Percentiles rank a stretch among this genome's conserved stretches.
Conservation (phyloP, 1,140 invertebrate species). For the Callitettix versicolor region DNA sequence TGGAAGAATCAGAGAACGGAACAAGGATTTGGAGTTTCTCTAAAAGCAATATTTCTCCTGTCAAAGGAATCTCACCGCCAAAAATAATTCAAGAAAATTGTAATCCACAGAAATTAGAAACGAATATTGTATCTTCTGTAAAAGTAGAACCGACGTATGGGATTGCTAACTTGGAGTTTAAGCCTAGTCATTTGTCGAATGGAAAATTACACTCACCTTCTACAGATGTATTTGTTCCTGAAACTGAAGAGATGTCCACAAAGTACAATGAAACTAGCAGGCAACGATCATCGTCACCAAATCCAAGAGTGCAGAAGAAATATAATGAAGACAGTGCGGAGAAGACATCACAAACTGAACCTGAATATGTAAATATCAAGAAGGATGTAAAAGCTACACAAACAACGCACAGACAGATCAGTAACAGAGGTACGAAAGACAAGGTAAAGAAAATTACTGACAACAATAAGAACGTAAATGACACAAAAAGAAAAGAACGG, state of each 20-base stretch:
- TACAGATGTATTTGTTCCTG: background rate
- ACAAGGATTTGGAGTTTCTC: slow-evolving; percentile 5
- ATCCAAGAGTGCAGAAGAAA: background rate
- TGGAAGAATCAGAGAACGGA: background rate
- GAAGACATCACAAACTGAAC: too few species aligned
- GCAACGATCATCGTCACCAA: slow-evolving; percentile 2
- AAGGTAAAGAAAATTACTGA: background rate
- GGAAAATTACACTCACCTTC: slow-evolving; percentile 1
- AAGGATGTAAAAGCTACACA: too few species aligned
- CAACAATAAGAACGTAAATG: background rate
- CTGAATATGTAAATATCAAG: too few species aligned
- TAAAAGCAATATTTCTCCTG: background rate
- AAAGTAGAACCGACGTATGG: too few species aligned
- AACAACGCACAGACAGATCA: too few species aligned
- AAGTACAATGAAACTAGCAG: slow-evolving; percentile 2
- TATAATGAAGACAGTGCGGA: too few species aligned
- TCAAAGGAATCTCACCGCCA: too few species aligned
- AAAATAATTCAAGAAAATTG: too few species aligned
- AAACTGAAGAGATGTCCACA: background rate
- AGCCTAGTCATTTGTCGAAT: background rate
- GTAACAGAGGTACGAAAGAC: background rate
- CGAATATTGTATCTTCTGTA: too few species aligned
- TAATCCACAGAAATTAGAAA: too few species aligned
- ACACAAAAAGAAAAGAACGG: slow-evolving; percentile 2
- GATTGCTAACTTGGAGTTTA: too few species aligned